Evolutionary conservation across 2,888 invertebrate genomes (phyloP), one percentile per base, ranked within the genome.

Genomic region (Resseliella maxima): DNA sequence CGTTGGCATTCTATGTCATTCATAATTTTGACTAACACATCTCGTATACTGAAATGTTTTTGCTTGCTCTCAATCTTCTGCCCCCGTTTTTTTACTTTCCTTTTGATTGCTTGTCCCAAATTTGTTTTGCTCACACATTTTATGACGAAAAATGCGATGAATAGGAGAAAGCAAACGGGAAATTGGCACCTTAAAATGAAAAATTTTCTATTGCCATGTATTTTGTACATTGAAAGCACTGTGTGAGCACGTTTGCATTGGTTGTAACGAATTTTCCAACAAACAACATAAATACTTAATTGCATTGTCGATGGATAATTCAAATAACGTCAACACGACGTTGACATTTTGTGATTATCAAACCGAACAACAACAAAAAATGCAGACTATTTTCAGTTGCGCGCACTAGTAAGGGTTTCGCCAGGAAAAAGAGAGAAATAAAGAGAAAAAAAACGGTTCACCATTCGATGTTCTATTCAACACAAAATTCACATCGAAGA

Each of bases 291-390:
- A 59, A 59, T 59, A 59, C 59, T 59, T 59, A 59, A 59, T 59
- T 59, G 59, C 24, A 59, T 59, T 59, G 59, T 59, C 24, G 59
- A 59, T 59, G 59, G 59, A 59, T 59, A 59, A 59, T 59, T 59
- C 59, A 59, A 59, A 59, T 59, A 59, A 59, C 59, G 59, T 59
- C 59, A 59, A 24, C n/a, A n/a, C 59, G 59, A 15, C 59, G 24
- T 59, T 59, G 59, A 59, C 59, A 59, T 59, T n/a, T 59, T 59
- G 59, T 59, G 59, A 59, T 59, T 59, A 24, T 10, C n/a, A 24
- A 50, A 50, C 46, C 46, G n/a, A n/a, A n/a, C n/a, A n/a, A n/a
- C n/a, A 41, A 41, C 41, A 12, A 12, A 41, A 12, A 50, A 21
- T 12, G 21, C 10, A 50, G 50, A 21, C 10, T 41, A 41, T 41